These are phyloP conservation scores for Ridgeia piscesae DNA, from an alignment of 1,140 invertebrate genomes.

Conservation along the genomic window DNA sequence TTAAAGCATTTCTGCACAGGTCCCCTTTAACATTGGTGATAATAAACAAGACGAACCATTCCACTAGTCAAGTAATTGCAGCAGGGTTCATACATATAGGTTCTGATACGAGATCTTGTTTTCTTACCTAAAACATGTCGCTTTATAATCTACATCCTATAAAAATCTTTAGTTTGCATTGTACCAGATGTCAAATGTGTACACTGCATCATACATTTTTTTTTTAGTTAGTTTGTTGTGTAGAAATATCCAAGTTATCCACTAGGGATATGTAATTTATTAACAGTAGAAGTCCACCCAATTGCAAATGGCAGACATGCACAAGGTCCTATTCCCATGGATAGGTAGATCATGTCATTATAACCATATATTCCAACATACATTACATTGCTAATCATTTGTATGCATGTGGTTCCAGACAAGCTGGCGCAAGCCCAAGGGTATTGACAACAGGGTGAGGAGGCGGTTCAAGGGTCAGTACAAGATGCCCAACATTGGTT, in stretches of 20 bases:
- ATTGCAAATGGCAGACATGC: neutral
- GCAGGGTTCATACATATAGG: too few species aligned
- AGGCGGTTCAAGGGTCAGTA: conserved; percentile 98
- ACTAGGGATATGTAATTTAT: neutral
- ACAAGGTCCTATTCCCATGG: neutral
- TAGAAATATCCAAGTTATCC: neutral
- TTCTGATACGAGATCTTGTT: too few species aligned
- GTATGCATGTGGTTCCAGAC: conserved; percentile 58
- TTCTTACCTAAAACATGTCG: too few species aligned
- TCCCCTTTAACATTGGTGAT: neutral
- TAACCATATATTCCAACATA: neutral
- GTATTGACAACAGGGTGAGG: conserved; percentile 99
- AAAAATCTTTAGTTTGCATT: too few species aligned
- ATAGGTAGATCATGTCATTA: neutral
- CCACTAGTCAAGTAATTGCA: too few species aligned
- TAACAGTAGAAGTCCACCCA: neutral
- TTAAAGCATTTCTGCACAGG: too few species aligned
- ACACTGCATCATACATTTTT: neutral
- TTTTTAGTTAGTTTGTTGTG: neutral
- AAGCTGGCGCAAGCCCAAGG: conserved; percentile 91
- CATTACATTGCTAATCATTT: neutral
- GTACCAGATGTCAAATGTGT: neutral
- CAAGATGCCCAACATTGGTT: conserved; percentile 99
- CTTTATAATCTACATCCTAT: too few species aligned
- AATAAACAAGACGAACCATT: neutral